phyloP scores from a whole-genome alignment of 92 coral and sea anemone species.

The Zoanthus sansibaricus region DNA sequence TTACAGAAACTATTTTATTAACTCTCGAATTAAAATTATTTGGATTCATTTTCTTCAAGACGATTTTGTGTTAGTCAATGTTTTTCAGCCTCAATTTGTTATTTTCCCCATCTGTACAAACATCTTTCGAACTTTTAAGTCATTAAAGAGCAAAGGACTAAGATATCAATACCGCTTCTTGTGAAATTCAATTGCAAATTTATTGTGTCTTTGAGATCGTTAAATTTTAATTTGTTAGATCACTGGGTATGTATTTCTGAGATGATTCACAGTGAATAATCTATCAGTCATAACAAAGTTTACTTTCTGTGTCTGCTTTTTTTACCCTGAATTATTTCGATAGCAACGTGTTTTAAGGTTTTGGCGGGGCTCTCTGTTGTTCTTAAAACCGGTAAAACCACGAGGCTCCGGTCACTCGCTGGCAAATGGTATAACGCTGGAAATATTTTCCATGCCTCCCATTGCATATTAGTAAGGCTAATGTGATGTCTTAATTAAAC shows the following conservation, averaged over 20 bases:
- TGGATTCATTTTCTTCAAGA: background rate
- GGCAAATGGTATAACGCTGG: background rate
- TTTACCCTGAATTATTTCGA: background rate
- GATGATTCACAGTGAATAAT: background rate
- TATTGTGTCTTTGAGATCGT: slow-evolving; percentile 35
- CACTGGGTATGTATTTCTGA: slow-evolving; percentile 17
- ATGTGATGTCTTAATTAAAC: background rate
- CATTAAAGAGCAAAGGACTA: slow-evolving; percentile 6
- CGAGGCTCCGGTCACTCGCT: background rate
- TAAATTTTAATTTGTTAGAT: slow-evolving; percentile 47
- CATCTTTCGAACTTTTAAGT: slow-evolving; percentile 9
- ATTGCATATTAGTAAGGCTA: background rate
- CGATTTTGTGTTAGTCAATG: background rate
- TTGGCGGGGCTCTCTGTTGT: background rate
- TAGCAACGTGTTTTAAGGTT: background rate
- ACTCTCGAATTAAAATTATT: background rate
- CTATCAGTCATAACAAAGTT: background rate
- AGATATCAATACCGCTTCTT: slow-evolving; percentile 29
- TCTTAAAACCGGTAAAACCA: background rate
- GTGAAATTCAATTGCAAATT: slow-evolving; percentile 35
- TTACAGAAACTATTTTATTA: no score
- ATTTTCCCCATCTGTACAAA: slow-evolving; percentile 24
- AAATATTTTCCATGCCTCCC: background rate
- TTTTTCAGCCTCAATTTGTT: background rate
- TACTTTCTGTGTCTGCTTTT: background rate